These are phyloP conservation scores for Rhynchopsitta pachyrhyncha DNA, from an alignment of 2,113 vertebrate species.

Conservation along the genomic window DNA sequence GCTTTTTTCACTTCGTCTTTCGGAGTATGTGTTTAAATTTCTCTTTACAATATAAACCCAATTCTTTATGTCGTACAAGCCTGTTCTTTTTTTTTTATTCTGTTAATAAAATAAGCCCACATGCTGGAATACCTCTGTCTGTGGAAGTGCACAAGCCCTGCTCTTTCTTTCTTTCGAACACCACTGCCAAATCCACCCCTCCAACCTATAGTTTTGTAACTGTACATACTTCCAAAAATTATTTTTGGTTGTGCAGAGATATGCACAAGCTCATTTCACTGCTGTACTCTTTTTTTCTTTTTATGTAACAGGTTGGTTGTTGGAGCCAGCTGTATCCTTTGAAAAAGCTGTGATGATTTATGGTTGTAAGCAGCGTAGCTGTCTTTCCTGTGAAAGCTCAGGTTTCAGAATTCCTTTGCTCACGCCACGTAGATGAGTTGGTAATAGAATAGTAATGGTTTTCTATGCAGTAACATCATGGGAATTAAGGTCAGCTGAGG, in stretches of 20 bases:
- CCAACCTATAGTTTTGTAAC: background rate
- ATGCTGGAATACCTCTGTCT: background rate
- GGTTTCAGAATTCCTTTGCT: background rate
- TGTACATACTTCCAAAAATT: background rate
- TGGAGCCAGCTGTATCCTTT: conserved; percentile 94
- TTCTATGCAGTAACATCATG: background rate
- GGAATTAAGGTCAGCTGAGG: background rate
- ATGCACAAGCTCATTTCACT: background rate
- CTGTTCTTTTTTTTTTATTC: background rate
- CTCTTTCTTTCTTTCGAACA: background rate
- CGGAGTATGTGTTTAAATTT: background rate
- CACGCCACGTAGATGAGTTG: background rate
- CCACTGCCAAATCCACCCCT: background rate
- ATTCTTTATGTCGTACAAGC: background rate
- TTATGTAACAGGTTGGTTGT: conserved; percentile 83
- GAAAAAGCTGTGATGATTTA: background rate
- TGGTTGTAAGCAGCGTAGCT: background rate
- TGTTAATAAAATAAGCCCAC: background rate
- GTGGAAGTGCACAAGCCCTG: background rate
- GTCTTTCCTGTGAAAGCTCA: background rate
- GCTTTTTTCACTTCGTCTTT: background rate
- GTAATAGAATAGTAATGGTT: background rate
- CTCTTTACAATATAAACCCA: background rate
- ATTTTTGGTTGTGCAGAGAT: background rate
- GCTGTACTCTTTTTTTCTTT: conserved; percentile 11